phyloP scores from a whole-genome alignment of 2,888 invertebrate genomes.

The Pardosa pseudoannulata region DNA sequence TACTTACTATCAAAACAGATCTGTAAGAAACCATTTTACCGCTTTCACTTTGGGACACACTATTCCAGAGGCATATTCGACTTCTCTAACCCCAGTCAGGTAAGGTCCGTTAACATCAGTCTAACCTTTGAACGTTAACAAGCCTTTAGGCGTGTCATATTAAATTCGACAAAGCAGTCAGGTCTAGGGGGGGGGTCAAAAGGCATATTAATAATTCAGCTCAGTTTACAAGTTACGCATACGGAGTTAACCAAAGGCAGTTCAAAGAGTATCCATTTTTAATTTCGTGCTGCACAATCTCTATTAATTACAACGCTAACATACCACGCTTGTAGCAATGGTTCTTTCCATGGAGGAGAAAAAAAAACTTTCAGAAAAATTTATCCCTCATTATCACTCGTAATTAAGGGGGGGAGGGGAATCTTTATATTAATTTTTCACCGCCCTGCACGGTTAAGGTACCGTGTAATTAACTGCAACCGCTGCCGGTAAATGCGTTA shows the following conservation, averaged over 20 bases:
- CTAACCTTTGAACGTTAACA: too few species aligned
- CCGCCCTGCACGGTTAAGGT: slow-evolving; percentile 33
- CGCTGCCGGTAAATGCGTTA: slow-evolving; percentile 22
- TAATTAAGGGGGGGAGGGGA: slow-evolving; percentile 47
- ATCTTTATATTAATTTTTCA: slow-evolving; percentile 53
- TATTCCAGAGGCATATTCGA: too few species aligned
- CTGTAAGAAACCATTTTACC: too few species aligned
- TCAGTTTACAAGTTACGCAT: slow-evolving; percentile 17
- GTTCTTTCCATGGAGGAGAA: too few species aligned
- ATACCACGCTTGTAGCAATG: neutral
- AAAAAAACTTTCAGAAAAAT: slow-evolving; percentile 23
- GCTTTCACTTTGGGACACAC: too few species aligned
- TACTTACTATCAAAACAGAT: too few species aligned
- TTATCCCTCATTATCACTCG: slow-evolving; percentile 55
- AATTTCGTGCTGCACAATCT: neutral
- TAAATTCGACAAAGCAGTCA: too few species aligned
- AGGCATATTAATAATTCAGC: slow-evolving; percentile 43
- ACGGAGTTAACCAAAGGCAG: neutral
- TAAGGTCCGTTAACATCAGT: too few species aligned
- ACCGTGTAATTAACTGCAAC: slow-evolving; percentile 44
- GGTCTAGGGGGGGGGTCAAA: too few species aligned
- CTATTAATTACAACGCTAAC: slow-evolving; percentile 32
- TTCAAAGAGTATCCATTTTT: slow-evolving; percentile 15
- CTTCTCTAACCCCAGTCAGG: too few species aligned
- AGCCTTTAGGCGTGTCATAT: slow-evolving; percentile 28